A percentile compares a stretch with the other conserved stretches of the same genome.
These are phyloP conservation scores for Uropsilus gracilis DNA, from an alignment of 2,113 vertebrate species.

Conservation along the genomic window DNA sequence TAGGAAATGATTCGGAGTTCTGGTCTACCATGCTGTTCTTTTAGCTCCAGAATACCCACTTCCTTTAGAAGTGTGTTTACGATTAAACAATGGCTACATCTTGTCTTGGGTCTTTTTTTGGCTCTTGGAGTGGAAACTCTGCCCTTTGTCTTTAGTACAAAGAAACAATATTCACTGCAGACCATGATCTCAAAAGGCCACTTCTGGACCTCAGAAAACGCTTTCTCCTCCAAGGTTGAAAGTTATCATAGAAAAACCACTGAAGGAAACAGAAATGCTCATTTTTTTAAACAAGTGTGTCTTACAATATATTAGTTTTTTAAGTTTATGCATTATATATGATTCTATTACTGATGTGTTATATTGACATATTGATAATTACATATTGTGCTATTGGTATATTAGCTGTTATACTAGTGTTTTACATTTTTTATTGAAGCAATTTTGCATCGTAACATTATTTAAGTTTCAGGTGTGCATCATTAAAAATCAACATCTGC, in stretches of 20 bases:
- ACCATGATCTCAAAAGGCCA: neutral
- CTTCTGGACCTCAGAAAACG: neutral
- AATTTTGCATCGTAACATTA: too few species aligned
- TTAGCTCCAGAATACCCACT: neutral
- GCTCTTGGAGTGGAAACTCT: conserved; percentile 33
- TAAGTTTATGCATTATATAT: neutral
- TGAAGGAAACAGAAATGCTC: neutral
- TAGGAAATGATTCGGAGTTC: neutral
- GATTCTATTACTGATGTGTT: neutral
- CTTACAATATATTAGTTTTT: neutral
- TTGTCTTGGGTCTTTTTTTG: conserved; percentile 14
- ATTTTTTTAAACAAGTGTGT: neutral
- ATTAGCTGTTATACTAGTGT: neutral
- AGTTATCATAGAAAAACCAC: neutral
- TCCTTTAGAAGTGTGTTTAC: conserved; percentile 32
- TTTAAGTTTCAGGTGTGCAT: too few species aligned
- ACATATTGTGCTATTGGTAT: neutral
- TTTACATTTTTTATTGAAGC: too few species aligned
- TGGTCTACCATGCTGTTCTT: neutral
- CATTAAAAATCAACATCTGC: too few species aligned
- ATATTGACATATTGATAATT: neutral
- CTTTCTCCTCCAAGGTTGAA: neutral
- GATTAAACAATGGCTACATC: neutral
- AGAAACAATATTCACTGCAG: neutral
- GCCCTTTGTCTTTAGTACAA: conserved; percentile 29